Evolutionary conservation across 2,797 vertebrate species (phyloP).

Genomic region (Mus caroli): DNA sequence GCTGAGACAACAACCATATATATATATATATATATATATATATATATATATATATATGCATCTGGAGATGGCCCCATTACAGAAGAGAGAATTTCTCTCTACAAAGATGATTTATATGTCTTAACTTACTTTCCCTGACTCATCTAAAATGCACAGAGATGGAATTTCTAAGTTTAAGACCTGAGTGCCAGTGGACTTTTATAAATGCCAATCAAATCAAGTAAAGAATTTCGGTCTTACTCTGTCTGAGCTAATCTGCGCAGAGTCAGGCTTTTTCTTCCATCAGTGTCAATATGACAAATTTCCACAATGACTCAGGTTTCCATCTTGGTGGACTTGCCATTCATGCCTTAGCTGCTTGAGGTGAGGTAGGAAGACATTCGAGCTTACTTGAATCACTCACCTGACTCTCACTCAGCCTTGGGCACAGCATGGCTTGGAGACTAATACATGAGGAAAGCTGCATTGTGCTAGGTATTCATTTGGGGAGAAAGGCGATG

Average conservation of each 20-base stretch:
- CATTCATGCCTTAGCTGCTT: slow-evolving; percentile 53
- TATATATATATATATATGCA: too few species aligned
- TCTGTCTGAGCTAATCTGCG: slow-evolving; percentile 79
- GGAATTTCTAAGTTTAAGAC: slow-evolving; percentile 19
- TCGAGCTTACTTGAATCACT: neutral
- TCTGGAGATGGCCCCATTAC: neutral
- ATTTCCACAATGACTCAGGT: slow-evolving; percentile 59
- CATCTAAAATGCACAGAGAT: neutral
- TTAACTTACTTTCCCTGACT: slow-evolving; percentile 23
- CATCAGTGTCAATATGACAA: slow-evolving; percentile 77
- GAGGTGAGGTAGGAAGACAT: neutral
- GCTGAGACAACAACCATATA: neutral
- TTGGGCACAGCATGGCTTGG: neutral
- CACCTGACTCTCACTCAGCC: neutral
- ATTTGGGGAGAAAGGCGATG: slow-evolving; percentile 42
- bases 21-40: too few species aligned
- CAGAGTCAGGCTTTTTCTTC: slow-evolving; percentile 77
- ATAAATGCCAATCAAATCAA: neutral
- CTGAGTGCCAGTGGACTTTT: neutral
- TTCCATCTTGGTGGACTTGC: slow-evolving; percentile 60
- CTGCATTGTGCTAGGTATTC: neutral
- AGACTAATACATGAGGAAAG: neutral
- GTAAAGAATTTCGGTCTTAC: slow-evolving; percentile 69
- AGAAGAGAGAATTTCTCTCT: neutral
- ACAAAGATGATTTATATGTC: neutral